Percentiles rank a stretch among this genome's conserved stretches.
phyloP scores from a whole-genome alignment of 2,797 vertebrate species.

The Hydrolagus colliei region DNA sequence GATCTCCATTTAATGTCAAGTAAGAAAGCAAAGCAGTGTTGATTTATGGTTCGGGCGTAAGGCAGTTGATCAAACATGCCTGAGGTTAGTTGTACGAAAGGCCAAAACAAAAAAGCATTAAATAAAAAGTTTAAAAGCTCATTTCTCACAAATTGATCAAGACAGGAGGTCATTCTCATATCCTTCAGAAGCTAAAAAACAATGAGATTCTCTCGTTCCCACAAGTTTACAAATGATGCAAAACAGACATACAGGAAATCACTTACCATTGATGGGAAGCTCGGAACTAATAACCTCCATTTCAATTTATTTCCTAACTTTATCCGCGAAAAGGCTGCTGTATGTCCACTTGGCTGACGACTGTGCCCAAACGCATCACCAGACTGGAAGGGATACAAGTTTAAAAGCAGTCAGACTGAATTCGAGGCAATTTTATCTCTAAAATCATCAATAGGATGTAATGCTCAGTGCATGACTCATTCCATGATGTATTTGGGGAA shows the following conservation, averaged over 20 bases:
- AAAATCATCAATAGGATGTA: not conserved
- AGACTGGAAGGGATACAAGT: slow-evolving; percentile 19
- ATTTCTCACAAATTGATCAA: not conserved
- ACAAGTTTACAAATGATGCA: not conserved
- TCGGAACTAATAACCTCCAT: not conserved
- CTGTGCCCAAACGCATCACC: not conserved
- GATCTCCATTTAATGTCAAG: not conserved
- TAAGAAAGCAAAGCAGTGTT: not conserved
- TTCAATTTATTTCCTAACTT: slow-evolving; percentile 19
- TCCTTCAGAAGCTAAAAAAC: not conserved
- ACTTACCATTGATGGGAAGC: slow-evolving; percentile 1
- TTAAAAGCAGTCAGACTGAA: not conserved
- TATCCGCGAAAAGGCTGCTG: not conserved
- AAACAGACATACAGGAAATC: not conserved
- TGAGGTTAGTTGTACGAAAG: not conserved
- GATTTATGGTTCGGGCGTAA: not conserved
- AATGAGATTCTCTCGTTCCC: not conserved
- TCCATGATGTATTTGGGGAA: not conserved
- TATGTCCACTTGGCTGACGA: not conserved
- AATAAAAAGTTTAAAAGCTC: not conserved
- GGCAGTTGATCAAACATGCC: not conserved
- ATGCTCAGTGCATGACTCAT: not conserved
- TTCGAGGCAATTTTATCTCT: not conserved
- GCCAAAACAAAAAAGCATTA: not conserved
- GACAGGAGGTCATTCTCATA: not conserved